phyloP scores from a whole-genome alignment of 2,797 vertebrate genomes.

The Simalia tracyae region DNA sequence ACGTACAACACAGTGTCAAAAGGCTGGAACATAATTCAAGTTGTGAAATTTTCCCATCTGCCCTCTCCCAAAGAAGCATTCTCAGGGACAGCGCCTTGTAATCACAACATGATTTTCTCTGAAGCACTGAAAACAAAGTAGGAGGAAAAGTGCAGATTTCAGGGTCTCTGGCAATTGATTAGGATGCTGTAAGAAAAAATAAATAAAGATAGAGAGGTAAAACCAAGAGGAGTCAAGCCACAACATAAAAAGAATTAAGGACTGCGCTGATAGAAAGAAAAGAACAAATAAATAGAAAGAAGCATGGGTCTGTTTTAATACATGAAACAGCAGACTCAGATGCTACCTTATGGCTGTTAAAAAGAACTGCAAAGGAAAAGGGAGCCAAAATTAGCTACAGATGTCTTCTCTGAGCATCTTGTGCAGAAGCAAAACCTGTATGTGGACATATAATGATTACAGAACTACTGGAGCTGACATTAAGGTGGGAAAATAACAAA shows the following conservation, averaged over 20 bases:
- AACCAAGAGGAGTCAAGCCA: background rate
- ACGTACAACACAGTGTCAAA: background rate
- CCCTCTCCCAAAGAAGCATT: background rate
- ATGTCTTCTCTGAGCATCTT: background rate
- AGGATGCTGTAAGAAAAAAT: too few relatives aligned
- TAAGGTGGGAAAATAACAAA: background rate
- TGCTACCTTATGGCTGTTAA: background rate
- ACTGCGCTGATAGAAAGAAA: background rate
- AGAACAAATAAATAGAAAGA: background rate
- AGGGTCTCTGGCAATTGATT: background rate
- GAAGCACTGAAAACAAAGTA: background rate
- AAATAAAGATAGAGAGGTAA: background rate
- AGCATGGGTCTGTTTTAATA: background rate
- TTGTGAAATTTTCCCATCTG: background rate
- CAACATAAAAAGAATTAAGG: background rate
- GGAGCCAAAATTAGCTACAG: background rate
- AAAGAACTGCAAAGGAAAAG: background rate
- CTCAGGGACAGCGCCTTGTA: background rate
- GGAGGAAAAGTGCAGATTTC: background rate
- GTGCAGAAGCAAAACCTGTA: background rate
- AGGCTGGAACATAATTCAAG: background rate
- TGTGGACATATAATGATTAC: background rate
- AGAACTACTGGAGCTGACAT: background rate
- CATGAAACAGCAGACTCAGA: background rate
- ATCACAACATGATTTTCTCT: background rate